These are phyloP conservation scores for Halesus radiatus DNA, from an alignment of 1,140 invertebrate species.

Conservation along the genomic window DNA sequence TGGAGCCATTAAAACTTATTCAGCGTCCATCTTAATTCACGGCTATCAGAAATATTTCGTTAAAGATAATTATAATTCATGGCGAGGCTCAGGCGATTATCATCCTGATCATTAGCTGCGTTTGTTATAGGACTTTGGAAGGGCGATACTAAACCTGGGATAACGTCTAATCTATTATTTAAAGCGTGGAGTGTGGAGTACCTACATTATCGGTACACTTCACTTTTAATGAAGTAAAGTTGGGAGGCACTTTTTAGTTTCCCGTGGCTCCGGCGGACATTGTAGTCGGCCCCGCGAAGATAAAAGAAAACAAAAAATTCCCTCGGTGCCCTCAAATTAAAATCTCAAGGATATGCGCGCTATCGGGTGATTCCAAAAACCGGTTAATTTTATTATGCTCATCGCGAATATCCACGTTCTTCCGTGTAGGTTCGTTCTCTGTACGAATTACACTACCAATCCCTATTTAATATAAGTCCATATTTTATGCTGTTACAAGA, in stretches of 20 bases:
- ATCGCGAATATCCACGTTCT: not conserved
- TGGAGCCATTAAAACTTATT: slow-evolving; percentile 18
- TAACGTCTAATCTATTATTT: no score
- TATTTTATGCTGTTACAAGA: no score
- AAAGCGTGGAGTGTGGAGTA: no score
- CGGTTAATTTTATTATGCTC: slow-evolving; percentile 14
- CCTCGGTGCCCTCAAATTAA: slow-evolving; percentile 32
- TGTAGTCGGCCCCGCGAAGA: not conserved
- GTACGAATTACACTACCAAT: no score
- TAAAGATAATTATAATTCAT: slow-evolving; percentile 27
- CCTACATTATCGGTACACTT: no score
- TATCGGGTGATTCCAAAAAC: slow-evolving; percentile 23
- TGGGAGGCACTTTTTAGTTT: not conserved
- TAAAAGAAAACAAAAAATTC: slow-evolving; percentile 21
- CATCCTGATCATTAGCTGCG: not conserved
- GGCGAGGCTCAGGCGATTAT: not conserved
- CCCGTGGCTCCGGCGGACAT: not conserved
- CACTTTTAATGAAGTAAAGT: no score
- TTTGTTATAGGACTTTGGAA: not conserved
- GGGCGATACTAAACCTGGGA: no score
- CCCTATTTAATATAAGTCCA: no score
- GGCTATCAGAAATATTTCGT: slow-evolving; percentile 17
- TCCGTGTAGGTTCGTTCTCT: not conserved
- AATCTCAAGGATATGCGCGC: slow-evolving; percentile 33
- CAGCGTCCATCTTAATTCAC: slow-evolving; percentile 23